Conservation (phyloP, 2,888 invertebrate genomes). For the Merodon equestris region DNA sequence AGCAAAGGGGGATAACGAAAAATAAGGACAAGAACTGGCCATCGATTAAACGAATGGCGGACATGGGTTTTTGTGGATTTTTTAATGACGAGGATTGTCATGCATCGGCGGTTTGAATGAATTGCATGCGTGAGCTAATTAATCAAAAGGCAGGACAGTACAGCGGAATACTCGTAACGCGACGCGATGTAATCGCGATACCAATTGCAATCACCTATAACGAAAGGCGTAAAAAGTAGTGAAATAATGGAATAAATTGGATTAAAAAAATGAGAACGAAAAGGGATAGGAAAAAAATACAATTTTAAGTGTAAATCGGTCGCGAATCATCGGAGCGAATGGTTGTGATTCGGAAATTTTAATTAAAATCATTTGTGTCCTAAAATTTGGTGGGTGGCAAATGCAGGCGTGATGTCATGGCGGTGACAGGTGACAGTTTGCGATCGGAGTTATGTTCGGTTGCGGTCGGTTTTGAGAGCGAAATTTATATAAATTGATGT, state of each 20-base stretch:
- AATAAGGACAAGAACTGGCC: conserved; percentile 40
- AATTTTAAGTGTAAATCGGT: conserved; percentile 27
- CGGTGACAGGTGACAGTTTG: no score
- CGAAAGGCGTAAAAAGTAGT: background rate
- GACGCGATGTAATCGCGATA: conserved; percentile 12
- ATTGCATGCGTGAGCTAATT: conserved; percentile 53
- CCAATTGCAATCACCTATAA: background rate
- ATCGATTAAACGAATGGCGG: conserved; percentile 28
- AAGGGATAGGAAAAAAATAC: no score
- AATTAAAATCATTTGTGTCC: conserved; percentile 14
- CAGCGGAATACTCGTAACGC: conserved; percentile 23
- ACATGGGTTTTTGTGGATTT: conserved; percentile 8
- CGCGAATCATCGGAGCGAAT: conserved; percentile 40
- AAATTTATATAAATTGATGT: no score
- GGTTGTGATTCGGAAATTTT: conserved; percentile 29
- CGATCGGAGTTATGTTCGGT: no score
- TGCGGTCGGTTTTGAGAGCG: no score
- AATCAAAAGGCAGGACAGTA: conserved; percentile 49
- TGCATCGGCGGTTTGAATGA: conserved; percentile 26
- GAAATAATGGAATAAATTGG: no score
- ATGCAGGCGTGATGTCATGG: no score
- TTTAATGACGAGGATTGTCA: conserved; percentile 50
- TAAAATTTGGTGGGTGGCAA: no score
- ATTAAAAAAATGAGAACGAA: no score
- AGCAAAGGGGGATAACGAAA: no score